These are phyloP conservation scores for Cryptocheilus praepositus DNA, from an alignment of 2,888 invertebrate genomes.

Conservation along the genomic window DNA sequence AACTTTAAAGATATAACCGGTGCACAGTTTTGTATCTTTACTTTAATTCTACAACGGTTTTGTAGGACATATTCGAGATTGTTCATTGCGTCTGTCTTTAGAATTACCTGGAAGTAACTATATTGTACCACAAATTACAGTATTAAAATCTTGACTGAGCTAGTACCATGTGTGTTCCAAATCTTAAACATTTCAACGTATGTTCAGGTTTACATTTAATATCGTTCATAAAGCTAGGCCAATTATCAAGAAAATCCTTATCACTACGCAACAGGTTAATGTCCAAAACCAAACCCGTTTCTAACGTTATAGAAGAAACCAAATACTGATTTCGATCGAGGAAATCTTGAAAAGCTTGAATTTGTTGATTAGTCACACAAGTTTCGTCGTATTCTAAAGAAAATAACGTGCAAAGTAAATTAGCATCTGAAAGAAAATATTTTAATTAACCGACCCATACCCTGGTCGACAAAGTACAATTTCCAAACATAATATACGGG, in stretches of 20 bases:
- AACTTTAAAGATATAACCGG: constrained; percentile 80
- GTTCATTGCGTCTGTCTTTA: background rate
- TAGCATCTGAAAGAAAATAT: background rate
- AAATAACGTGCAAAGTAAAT: constrained; percentile 4
- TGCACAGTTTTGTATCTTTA: constrained; percentile 79
- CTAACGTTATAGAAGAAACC: constrained; percentile 78
- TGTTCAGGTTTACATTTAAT: constrained; percentile 81
- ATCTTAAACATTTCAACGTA: constrained; percentile 81
- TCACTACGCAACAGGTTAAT: constrained; percentile 77
- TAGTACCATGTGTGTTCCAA: constrained; percentile 84
- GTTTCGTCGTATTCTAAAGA: constrained; percentile 73
- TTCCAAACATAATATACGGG: background rate
- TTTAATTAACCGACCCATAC: background rate
- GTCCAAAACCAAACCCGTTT: constrained; percentile 78
- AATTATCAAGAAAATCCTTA: constrained; percentile 76
- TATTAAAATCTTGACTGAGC: constrained; percentile 29
- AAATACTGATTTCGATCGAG: constrained; percentile 73
- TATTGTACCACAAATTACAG: background rate
- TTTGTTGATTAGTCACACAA: constrained; percentile 74
- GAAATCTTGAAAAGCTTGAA: constrained; percentile 77
- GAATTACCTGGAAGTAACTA: constrained; percentile 11
- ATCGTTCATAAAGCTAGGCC: constrained; percentile 80
- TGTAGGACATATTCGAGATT: constrained; percentile 52
- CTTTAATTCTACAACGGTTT: constrained; percentile 75
- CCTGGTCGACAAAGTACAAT: background rate